Evolutionary conservation across 2,797 vertebrate genomes (phyloP).

Genomic region (Microchirus variegatus): DNA sequence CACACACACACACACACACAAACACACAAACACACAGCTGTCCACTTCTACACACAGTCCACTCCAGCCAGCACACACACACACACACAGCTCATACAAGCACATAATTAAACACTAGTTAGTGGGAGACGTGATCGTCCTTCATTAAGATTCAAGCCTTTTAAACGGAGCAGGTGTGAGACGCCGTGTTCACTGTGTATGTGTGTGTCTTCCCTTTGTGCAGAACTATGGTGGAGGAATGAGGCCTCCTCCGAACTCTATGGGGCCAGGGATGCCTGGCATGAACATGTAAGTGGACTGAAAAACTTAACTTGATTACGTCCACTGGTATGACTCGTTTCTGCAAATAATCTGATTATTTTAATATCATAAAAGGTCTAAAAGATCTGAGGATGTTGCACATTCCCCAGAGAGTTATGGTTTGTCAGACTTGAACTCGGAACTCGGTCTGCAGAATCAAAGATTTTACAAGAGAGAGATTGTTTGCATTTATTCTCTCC

Average conservation of each 20-base stretch:
- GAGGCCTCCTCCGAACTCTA: constrained; percentile 89
- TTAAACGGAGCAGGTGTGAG: constrained; percentile 48
- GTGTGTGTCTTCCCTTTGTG: constrained; percentile 34
- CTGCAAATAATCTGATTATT: no score
- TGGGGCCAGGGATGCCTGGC: constrained; percentile 88
- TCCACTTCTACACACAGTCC: constrained; percentile 29
- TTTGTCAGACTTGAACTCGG: no score
- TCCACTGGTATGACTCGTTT: no score
- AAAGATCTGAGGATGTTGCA: no score
- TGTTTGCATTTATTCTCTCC: no score
- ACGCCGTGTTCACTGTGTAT: constrained; percentile 30
- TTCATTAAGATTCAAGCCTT: constrained; percentile 61
- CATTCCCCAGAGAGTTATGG: no score
- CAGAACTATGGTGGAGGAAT: constrained; percentile 89
- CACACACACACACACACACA: background rate
- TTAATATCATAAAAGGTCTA: no score
- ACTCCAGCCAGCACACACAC: constrained; percentile 25
- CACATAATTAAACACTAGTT: constrained; percentile 57
- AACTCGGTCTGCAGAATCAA: no score
- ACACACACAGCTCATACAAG: constrained; percentile 36
- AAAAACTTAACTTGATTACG: background rate
- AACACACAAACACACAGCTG: constrained; percentile 34
- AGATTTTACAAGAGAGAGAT: no score
- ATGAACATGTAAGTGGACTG: constrained; percentile 87
- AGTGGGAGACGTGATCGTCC: constrained; percentile 51